Evolutionary conservation across 2,797 vertebrate species (phyloP), one percentile per base, ranked within the genome.

Genomic region (Trematomus bernacchii): DNA sequence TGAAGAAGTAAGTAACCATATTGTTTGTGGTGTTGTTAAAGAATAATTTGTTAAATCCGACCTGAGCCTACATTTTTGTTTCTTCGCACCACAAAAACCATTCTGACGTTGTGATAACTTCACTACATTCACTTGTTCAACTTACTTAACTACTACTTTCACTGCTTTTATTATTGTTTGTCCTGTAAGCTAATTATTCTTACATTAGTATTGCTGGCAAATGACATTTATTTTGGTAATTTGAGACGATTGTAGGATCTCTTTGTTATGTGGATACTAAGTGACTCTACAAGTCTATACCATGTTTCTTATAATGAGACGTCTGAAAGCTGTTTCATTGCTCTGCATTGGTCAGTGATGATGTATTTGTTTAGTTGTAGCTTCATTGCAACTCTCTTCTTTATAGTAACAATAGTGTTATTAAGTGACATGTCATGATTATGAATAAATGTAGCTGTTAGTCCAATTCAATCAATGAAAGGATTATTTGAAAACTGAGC

Each of bases 391-490:
- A 14, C 5, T 2, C 10, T 69, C 53, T 64, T 62, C 59, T 48
- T 77, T n/a, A 64, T 78, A 40, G 60, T 71, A 30, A 70, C 33
- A 37, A 62, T 76, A 79, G 84, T 84, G 33, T 37, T 85, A 72
- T 37, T 64, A 69, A 47, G 21, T 80, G 61, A 74, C 44, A 37
- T 50, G 21, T 73, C 42, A 74, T 82, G 73, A 62, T 71, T 71
- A 37, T 73, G 59, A 62, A 77, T 51, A 82, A 85, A 71, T 80
- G 60, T 84, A 72, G 72, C 60, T 79, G 67, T 87, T 66, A 64
- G 19, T 71, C 30, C 40, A 8, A 42, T 66, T 66, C 8, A 37
- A 37, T 37, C 6, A 37, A 37, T 37, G 33, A 37, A 37, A 37
- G 8, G 33, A 37, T 37, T 37, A 37, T 58, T 30, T 30, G 50